Conservation (phyloP, 2,797 vertebrate species). For the Euphonia xanthogaster region DNA sequence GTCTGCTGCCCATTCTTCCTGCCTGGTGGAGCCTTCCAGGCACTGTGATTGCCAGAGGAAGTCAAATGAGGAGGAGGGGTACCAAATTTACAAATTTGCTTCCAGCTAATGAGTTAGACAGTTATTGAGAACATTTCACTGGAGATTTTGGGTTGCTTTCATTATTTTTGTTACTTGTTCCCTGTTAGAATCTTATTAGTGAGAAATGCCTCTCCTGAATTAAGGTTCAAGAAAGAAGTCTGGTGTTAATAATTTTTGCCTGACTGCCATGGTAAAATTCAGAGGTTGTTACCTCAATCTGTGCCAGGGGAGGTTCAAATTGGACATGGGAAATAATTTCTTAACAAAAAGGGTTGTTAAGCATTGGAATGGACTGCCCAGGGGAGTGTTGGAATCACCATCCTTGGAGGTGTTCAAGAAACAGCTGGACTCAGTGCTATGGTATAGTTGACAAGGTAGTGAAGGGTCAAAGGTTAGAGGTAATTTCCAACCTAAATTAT, state of each 20-base stretch:
- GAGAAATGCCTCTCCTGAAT: not conserved
- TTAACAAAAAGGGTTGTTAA: not conserved
- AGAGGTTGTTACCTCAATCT: not conserved
- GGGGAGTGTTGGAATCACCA: not conserved
- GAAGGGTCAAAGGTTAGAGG: not conserved
- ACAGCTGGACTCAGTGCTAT: not conserved
- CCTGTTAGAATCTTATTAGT: not conserved
- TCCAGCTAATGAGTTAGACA: not conserved
- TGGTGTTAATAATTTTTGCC: not conserved
- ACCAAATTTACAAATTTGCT: not conserved
- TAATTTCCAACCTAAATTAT: not conserved
- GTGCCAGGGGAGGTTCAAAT: not conserved
- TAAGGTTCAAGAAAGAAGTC: not conserved
- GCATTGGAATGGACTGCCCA: rapidly evolving
- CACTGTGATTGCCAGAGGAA: not conserved
- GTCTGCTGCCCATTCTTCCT: slow-evolving; percentile 30
- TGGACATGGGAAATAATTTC: not conserved
- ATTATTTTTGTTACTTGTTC: not conserved
- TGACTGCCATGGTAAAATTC: not conserved
- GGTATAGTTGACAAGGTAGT: not conserved
- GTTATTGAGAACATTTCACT: not conserved
- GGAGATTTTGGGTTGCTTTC: not conserved
- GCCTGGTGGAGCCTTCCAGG: not conserved
- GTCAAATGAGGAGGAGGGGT: not conserved
- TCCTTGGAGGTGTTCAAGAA: not conserved